phyloP scores from a whole-genome alignment of 2,888 invertebrate species.

The Drosophila peninsularis region DNA sequence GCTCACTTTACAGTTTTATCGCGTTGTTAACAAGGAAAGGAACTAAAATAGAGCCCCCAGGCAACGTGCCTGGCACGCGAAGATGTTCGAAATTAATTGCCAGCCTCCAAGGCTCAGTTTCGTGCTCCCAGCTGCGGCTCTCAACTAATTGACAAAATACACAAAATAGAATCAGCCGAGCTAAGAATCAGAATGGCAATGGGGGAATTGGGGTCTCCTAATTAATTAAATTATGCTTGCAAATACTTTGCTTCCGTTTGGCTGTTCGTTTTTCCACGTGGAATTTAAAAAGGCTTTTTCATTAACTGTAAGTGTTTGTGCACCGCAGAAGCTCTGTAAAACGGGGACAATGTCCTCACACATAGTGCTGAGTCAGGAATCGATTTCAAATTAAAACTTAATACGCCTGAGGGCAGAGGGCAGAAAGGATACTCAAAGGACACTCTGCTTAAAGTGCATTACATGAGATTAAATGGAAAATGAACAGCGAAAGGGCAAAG shows the following conservation, averaged over 20 bases:
- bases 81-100: constrained; percentile 33
- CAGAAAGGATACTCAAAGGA: neutral
- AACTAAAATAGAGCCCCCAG: neutral
- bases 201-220: constrained; percentile 23
- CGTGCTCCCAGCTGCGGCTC: constrained; percentile 35
- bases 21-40: constrained; percentile 31
- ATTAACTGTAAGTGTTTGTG: constrained; percentile 32
- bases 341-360: constrained; percentile 1
- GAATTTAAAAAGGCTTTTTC: constrained; percentile 50
- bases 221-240: constrained; percentile 61
- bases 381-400: constrained; percentile 17
- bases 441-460: neutral
- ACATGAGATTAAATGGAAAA: neutral
- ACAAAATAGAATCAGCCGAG: neutral
- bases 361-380: neutral
- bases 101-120: constrained; percentile 27
- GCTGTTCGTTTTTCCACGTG: constrained; percentile 25
- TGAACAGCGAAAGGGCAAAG: neutral
- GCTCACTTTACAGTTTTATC: constrained; percentile 59
- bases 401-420: neutral
- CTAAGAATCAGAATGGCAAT: neutral
- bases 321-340: neutral
- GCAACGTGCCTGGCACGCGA: constrained; percentile 23
- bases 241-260: constrained; percentile 29
- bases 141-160: constrained; percentile 51